Evolutionary conservation across 2,113 vertebrate species (phyloP), one percentile per base, ranked within the genome.

Genomic region (Serinus canaria): DNA sequence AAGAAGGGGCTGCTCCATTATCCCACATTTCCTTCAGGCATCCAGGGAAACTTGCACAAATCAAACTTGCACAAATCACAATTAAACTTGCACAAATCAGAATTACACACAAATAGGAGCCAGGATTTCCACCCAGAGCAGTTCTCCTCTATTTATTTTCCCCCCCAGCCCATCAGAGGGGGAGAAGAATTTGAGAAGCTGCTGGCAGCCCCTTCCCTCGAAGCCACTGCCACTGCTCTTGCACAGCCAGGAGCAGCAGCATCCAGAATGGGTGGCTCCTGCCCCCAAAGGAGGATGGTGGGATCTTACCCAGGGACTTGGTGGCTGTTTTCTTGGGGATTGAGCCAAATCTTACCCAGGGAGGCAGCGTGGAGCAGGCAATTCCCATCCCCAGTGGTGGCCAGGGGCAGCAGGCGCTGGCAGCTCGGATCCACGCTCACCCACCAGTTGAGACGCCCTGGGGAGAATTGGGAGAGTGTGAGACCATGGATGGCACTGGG

Each of bases 391-490:
- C 99, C 99, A 1, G 99, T 99, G 7, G 99, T 99, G 28, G 99
- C 99, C 96, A 99, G 93, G 11, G 99, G 99, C 41, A 99, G 98
- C 74, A 99, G 98, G 77, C 98, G 98, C 93, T 99, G 99, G 95
- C 98, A 99, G 83, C 98, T 98, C 22, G 99, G 98, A 46, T 99
- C 99, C 77, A 99, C 98, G 13, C 97, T 98, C 2, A 98, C 99
- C 99, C 99, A 99, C 99, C 99, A 99, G 96, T 99, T 99, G 74
- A 99, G 98, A 4, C 99, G 98, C 43, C 99, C 99, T 99, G 94
- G 6, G 7, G 87, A 75, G 21, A 91, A 1, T 60, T 6, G 11
- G 2, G 39, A 62, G 13, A 79, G 59, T 0, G 6, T 64, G 47
- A 83, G 41, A 69, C 53, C 20, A 7, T 0, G 22, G 68, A 11